These are phyloP conservation scores for Polyommatus icarus DNA, from an alignment of 2,888 invertebrate genomes.

Conservation along the genomic window DNA sequence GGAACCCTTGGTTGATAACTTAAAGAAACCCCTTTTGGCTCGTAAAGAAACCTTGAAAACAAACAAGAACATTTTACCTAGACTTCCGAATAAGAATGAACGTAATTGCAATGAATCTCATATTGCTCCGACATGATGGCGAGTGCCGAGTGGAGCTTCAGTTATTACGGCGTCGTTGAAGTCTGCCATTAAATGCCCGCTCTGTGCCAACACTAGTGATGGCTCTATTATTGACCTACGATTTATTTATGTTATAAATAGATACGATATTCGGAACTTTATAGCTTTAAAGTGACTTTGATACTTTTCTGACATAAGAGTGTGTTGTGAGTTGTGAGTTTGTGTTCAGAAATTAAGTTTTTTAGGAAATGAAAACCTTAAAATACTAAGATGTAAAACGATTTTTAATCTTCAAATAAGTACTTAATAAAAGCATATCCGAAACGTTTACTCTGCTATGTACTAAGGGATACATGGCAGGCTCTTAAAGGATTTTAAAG, in stretches of 20 bases:
- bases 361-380: too few species aligned
- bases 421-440: too few species aligned
- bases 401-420: too few species aligned
- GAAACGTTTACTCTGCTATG: too few species aligned
- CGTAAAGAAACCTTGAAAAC: not conserved
- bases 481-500: too few species aligned
- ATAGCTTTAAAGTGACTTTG: too few species aligned
- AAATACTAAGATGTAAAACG: too few species aligned
- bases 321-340: too few species aligned
- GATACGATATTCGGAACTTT: too few species aligned
- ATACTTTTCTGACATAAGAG: too few species aligned
- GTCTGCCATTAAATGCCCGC: conserved; percentile 10
- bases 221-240: not conserved
- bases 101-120: conserved; percentile 23
- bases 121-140: conserved; percentile 14
- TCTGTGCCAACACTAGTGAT: conserved; percentile 25
- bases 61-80: not conserved
- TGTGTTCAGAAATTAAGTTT: too few species aligned
- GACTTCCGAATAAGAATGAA: not conserved
- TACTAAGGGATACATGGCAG: too few species aligned
- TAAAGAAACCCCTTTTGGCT: not conserved
- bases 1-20: not conserved
- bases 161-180: conserved; percentile 6
- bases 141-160: conserved; percentile 11
- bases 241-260: not conserved